A percentile compares a stretch with the other conserved stretches of the same genome.
phyloP scores from a whole-genome alignment of 2,113 vertebrate species.

The Dromaius novaehollandiae region DNA sequence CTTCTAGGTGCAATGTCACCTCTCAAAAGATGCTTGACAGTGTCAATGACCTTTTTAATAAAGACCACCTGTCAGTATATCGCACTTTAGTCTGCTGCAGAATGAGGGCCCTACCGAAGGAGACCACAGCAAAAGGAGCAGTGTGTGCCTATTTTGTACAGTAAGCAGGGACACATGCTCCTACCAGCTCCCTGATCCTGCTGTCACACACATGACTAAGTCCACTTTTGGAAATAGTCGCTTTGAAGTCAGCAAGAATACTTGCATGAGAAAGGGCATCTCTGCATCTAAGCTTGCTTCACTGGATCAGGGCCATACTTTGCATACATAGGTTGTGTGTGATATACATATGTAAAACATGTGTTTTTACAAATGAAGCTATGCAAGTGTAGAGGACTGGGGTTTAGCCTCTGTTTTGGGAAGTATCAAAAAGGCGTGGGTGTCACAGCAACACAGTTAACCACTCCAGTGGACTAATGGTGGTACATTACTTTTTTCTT shows the following conservation, averaged over 20 bases:
- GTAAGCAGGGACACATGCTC: background rate
- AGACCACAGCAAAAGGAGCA: background rate
- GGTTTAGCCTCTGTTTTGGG: background rate
- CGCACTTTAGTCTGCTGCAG: background rate
- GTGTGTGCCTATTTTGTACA: background rate
- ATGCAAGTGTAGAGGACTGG: background rate
- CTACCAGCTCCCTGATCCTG: background rate
- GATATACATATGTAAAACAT: background rate
- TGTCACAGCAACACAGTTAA: background rate
- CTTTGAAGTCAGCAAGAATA: background rate
- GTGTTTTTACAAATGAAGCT: background rate
- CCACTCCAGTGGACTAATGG: background rate
- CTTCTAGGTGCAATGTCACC: conserved; percentile 51
- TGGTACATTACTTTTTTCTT: background rate
- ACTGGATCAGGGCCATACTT: background rate
- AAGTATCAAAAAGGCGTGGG: background rate
- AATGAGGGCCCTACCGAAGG: background rate
- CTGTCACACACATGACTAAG: background rate
- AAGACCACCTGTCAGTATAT: conserved; percentile 43
- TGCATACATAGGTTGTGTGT: background rate
- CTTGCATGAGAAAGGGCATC: background rate
- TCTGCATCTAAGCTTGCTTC: background rate
- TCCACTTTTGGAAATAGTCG: background rate
- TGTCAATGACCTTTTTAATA: conserved; percentile 52
- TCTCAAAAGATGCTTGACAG: conserved; percentile 55